A percentile compares a stretch with the other conserved stretches of the same genome.
These are phyloP conservation scores for Keiferia lycopersicella DNA, from an alignment of 2,888 invertebrate species.

Conservation along the genomic window DNA sequence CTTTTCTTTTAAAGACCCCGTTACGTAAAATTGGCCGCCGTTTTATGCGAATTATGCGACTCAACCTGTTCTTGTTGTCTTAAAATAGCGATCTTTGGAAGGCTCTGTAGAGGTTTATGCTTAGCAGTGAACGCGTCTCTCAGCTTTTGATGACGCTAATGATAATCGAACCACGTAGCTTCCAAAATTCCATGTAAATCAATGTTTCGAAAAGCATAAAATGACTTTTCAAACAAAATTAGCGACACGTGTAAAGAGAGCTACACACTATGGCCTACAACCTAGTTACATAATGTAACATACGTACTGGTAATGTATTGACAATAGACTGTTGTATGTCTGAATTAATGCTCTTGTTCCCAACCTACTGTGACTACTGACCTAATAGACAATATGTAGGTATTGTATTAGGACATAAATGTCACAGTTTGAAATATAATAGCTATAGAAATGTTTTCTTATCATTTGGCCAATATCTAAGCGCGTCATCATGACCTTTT, in stretches of 20 bases:
- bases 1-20: too few species aligned
- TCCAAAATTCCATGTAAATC: too few species aligned
- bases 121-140: too few species aligned
- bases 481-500: neutral
- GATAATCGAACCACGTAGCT: too few species aligned
- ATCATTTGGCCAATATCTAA: neutral
- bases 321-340: constrained; percentile 2
- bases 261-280: neutral
- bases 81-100: neutral
- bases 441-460: too few species aligned
- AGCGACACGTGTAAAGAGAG: neutral
- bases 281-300: constrained; percentile 1
- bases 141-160: too few species aligned
- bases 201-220: neutral
- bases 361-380: constrained; percentile 13
- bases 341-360: neutral
- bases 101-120: neutral
- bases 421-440: neutral
- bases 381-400: neutral
- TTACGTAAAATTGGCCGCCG: too few species aligned
- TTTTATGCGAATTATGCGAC: too few species aligned
- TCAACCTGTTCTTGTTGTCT: too few species aligned
- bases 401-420: neutral
- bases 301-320: neutral
- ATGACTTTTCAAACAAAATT: neutral